Conservation (phyloP, 2,113 vertebrate genomes). For the Suricata suricatta region DNA sequence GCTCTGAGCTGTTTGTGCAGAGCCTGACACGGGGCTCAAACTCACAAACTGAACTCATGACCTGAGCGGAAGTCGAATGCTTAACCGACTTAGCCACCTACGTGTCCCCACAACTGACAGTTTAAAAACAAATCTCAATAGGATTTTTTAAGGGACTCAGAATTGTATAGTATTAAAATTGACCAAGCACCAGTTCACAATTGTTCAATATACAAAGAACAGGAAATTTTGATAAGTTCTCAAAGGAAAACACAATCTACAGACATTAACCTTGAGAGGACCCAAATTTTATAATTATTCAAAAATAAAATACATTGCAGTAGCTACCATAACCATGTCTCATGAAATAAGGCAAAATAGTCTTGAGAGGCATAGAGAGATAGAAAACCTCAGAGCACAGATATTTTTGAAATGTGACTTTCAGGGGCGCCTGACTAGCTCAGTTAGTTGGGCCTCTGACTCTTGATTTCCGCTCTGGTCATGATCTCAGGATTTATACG, state of each 20-base stretch:
- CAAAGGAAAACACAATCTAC: not conserved
- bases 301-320: not conserved
- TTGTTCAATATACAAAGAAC: not conserved
- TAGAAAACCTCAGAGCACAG: not conserved
- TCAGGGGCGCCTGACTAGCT: too few relatives aligned
- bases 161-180: constrained; percentile 1
- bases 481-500: too few relatives aligned
- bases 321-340: not conserved
- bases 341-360: not conserved
- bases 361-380: not conserved
- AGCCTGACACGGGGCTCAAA: too few relatives aligned
- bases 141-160: not conserved
- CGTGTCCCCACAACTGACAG: too few relatives aligned
- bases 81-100: too few relatives aligned
- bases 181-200: not conserved
- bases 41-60: too few relatives aligned
- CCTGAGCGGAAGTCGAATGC: too few relatives aligned
- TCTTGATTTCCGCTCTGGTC: too few relatives aligned
- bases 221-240: constrained; percentile 7
- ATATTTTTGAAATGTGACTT: not conserved
- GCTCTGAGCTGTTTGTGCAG: too few relatives aligned
- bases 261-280: not conserved
- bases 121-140: not conserved
- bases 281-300: not conserved
- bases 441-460: too few relatives aligned